phyloP scores from a whole-genome alignment of 2,888 invertebrate genomes.

The Ischnus inquisitorius region DNA sequence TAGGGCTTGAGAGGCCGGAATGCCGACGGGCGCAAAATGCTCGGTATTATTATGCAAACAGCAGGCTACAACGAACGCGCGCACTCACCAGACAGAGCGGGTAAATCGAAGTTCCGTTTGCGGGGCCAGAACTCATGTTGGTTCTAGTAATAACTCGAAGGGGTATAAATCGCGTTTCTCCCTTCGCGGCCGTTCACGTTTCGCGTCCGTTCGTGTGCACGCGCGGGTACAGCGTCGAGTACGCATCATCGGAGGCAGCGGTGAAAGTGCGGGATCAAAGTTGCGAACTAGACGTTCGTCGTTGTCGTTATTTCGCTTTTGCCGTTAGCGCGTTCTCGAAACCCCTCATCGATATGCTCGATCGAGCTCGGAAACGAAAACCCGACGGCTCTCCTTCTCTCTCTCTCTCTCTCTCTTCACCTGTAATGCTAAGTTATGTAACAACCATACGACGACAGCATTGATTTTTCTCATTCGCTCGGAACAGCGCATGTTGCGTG shows the following conservation, averaged over 20 bases:
- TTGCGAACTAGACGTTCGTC: slow-evolving; percentile 56
- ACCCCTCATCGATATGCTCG: slow-evolving; percentile 62
- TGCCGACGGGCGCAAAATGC: no score
- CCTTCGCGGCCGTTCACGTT: slow-evolving; percentile 43
- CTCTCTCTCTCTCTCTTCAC: slow-evolving; percentile 16
- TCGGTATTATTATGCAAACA: slow-evolving; percentile 55
- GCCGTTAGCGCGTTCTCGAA: slow-evolving; percentile 49
- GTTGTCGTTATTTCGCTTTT: slow-evolving; percentile 43
- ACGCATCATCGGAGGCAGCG: slow-evolving; percentile 47
- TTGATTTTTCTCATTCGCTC: not conserved
- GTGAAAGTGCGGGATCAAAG: slow-evolving; percentile 63
- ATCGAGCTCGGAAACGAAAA: slow-evolving; percentile 54
- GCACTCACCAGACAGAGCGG: slow-evolving; percentile 31
- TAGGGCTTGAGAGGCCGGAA: no score
- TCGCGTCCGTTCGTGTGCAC: slow-evolving; percentile 40
- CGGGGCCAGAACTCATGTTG: slow-evolving; percentile 16
- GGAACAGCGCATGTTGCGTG: slow-evolving; percentile 15
- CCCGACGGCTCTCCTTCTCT: slow-evolving; percentile 10
- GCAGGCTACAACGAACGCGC: slow-evolving; percentile 41
- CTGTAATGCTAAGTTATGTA: slow-evolving; percentile 47
- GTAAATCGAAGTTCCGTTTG: slow-evolving; percentile 34
- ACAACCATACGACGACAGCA: slow-evolving; percentile 28
- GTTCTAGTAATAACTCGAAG: slow-evolving; percentile 49
- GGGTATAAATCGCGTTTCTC: slow-evolving; percentile 55
- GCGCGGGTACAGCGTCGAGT: slow-evolving; percentile 51